Base-by-base conservation (phyloP, 2,888 invertebrate genomes). In the Torymus aiolomorphi region DNA sequence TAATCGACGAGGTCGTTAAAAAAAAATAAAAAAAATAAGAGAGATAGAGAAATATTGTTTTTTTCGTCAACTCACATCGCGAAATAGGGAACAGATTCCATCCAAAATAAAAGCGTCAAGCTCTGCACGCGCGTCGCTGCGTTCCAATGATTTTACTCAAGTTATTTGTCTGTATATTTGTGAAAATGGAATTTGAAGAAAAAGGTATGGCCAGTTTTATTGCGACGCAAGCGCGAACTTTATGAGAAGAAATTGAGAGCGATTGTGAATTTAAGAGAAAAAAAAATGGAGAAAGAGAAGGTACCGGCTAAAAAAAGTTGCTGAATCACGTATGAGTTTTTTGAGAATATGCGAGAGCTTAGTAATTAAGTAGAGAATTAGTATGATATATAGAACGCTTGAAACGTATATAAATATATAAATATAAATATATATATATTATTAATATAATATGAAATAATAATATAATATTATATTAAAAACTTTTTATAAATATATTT, bases 401-500 rank as follows among this genome's bases (percentile, higher is more conserved):
- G 87, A 88, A 89, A 88, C 88, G 86, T 89, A 89, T 87, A 87
- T 87, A 85, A 86, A 82, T 81, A 76, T 73, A 78, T 71, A 75
- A 66, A 76, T 70, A 79, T 74, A 73, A 67, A 70, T 74, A 79
- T 72, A 72, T 67, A 76, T 66, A 77, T 73, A 81, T 74, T 70
- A 67, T 49, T 69, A 57, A 81, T 79, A 81, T 78, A 69, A 81
- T 73, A 82, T 79, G 59, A 72, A 72, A 81, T 76, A 80, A 74
- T 81, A 72, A 82, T 81, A 82, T 85, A 79, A 83, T 81, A 88
- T 86, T 85, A 88, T 88, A 89, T 88, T 89, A 88, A 90, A 81
- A 89, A 90, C 89, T 90, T 89, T 90, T 89, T 90, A 90, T 89
- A 89, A 89, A 90, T 90, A 90, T 90, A 90, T 90, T 90, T 90